Evolutionary conservation across 2,888 invertebrate species (phyloP), one percentile per base, ranked within the genome.

Genomic region (Ormia ochracea): DNA sequence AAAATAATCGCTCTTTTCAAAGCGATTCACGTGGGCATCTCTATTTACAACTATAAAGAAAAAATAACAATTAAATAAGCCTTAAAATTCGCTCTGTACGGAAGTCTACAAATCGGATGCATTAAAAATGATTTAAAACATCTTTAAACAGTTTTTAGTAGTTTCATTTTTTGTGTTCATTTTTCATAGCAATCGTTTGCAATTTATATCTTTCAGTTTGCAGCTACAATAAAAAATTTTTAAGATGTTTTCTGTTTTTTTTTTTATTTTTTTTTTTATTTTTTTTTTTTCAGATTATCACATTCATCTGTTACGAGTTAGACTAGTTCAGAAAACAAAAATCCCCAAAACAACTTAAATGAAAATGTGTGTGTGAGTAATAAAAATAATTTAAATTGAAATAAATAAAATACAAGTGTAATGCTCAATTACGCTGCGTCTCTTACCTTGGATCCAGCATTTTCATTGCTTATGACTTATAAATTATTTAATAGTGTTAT

Each of bases 371-470:
- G 70, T 28, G 41, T 70, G 41, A 52, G 52, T 6, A 72, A 61
- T 52, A 61, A 61, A n/a, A 61, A 72, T 43, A 52, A 61, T 61
- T 72, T 61, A 61, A 52, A 72, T 43, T 38, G 38, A 50, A 59
- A 70, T 41, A 50, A 38, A 59, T 59, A 36, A 19, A 58, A 33
- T 19, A 59, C 58, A 59, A 50, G 6, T 70, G 59, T 45, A 28
- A 26, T 12, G 50, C 4, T 70, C 50, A 48, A 31, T 50, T 70
- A 14, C 28, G n/a, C n/a, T 28, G 14, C 21, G 31, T 14, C 21
- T 9, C 28, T 70, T 38, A 50, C 50, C 70, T 59, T 50, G 50
- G 50, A 21, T n/a, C 28, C 3, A 26, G 19, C 26, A 26, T 23
- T 36, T 9, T 7, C 14, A n/a, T 23, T 14, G 21, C 0, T 14